Base-by-base conservation (phyloP, 1,140 invertebrate genomes). In the Bombus balteatus region DNA sequence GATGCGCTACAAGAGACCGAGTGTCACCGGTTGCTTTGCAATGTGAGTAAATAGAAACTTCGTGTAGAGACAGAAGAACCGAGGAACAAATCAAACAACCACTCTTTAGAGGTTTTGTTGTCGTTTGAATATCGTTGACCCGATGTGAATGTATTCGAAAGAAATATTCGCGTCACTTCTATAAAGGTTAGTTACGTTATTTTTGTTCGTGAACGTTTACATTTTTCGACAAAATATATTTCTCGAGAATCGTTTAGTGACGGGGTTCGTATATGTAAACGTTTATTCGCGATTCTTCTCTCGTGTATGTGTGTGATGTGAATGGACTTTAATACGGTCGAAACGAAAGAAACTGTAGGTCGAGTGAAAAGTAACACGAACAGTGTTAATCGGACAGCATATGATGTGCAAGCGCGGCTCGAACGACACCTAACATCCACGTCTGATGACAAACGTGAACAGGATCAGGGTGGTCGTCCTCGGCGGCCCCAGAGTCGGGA, bases 381-480 rank as follows among this genome's bases (percentile, higher is more conserved):
- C 84, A 85, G 90, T 75, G 89, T 82, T 83, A 79, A 81, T 70
- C 65, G 81, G 81, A 81, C 53, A 73, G 34, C 34, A 78, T 87
- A 86, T 87, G 43, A 89, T 91, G 85, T 84, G 81, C 71, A 85
- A 90, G 85, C 83, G 66, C 41, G 74, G 68, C 32, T 62, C 87
- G 73, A 88, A 91, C 74, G 90, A 89, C 80, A 91, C 90, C 79
- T 92, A 86, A 89, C 77, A 78, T 83, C 84, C 78, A 81, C 83
- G 87, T 88, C 90, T 89, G 92, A 96, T 96, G 96, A 96, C 96
- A 89, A 96, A 96, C 93, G 94, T 97, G 89, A 97, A 96, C 95
- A 96, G 96, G 94, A 97, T 97, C 94, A 96, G 96, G 93, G 96
- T 97, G 90, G 97, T 97, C 93, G 96, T 97, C 90, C 95, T 97